These are phyloP conservation scores for Ephestia elutella DNA, from an alignment of 1,140 invertebrate species.

Conservation along the genomic window DNA sequence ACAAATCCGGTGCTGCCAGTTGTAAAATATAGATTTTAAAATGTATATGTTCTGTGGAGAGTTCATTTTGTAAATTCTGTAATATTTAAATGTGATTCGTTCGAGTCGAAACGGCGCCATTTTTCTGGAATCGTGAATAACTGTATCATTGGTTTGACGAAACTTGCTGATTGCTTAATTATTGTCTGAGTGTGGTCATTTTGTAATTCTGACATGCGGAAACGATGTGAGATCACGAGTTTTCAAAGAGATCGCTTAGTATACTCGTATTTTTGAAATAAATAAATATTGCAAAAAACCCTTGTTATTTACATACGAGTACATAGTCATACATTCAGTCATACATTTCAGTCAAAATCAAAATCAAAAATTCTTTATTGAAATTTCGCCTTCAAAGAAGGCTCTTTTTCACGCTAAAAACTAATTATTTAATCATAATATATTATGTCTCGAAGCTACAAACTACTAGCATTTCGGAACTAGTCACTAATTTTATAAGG, in stretches of 20 bases:
- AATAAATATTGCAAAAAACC: too few relatives aligned
- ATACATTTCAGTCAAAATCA: too few relatives aligned
- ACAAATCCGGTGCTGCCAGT: neutral
- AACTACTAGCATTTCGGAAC: too few relatives aligned
- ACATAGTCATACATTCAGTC: too few relatives aligned
- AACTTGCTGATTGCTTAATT: slow-evolving; percentile 21
- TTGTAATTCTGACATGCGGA: slow-evolving; percentile 12
- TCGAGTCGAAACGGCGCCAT: slow-evolving; percentile 16
- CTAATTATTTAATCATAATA: too few relatives aligned
- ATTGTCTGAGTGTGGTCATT: slow-evolving; percentile 13
- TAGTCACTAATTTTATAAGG: too few relatives aligned
- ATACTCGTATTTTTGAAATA: too few relatives aligned
- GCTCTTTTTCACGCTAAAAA: too few relatives aligned
- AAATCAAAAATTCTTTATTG: too few relatives aligned
- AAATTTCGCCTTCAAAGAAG: too few relatives aligned
- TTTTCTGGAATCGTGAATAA: slow-evolving; percentile 18
- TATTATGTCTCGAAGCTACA: too few relatives aligned
- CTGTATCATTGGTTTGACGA: slow-evolving; percentile 18
- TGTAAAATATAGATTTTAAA: slow-evolving; percentile 1
- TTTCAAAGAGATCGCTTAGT: neutral
- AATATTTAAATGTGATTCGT: slow-evolving; percentile 10
- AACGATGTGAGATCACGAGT: neutral
- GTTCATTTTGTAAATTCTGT: slow-evolving; percentile 12
- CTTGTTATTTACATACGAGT: too few relatives aligned
- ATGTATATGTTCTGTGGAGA: neutral